A percentile compares a stretch with the other conserved stretches of the same genome.
These are phyloP conservation scores for Amphiduros pacificus DNA, from an alignment of 2,888 invertebrate genomes.

Conservation along the genomic window DNA sequence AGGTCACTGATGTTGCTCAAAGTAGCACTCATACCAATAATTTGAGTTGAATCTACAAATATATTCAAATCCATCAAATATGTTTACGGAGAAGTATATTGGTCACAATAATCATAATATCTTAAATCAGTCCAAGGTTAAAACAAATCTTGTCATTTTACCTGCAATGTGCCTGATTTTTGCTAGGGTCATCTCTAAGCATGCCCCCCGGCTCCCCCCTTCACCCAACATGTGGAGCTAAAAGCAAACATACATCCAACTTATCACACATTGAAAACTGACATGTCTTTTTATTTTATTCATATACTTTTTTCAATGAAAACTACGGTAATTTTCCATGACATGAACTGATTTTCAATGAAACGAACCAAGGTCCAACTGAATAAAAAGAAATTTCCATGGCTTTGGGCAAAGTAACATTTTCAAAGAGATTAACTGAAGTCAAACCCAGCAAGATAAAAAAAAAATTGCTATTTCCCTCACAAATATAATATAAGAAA, in stretches of 20 bases:
- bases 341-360: too few relatives aligned
- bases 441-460: not conserved
- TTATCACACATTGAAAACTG: too few relatives aligned
- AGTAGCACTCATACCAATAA: slow-evolving; percentile 97
- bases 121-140: too few relatives aligned
- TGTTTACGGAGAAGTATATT: not conserved
- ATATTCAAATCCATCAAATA: not conserved
- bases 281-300: too few relatives aligned
- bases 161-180: slow-evolving; percentile 65
- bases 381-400: too few relatives aligned
- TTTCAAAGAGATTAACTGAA: not conserved
- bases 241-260: too few relatives aligned
- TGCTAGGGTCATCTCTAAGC: slow-evolving; percentile 79
- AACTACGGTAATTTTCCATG: too few relatives aligned
- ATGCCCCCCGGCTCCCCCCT: slow-evolving; percentile 76
- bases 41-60: slow-evolving; percentile 67
- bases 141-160: too few relatives aligned
- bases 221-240: slow-evolving; percentile 86
- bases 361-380: too few relatives aligned
- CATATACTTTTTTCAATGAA: too few relatives aligned
- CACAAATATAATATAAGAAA: not conserved
- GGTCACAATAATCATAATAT: too few relatives aligned
- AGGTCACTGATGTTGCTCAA: slow-evolving; percentile 87
- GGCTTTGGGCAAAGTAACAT: too few relatives aligned
- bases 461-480: not conserved